Conservation (phyloP, 2,797 vertebrate species). For the Aratinga solstitialis region DNA sequence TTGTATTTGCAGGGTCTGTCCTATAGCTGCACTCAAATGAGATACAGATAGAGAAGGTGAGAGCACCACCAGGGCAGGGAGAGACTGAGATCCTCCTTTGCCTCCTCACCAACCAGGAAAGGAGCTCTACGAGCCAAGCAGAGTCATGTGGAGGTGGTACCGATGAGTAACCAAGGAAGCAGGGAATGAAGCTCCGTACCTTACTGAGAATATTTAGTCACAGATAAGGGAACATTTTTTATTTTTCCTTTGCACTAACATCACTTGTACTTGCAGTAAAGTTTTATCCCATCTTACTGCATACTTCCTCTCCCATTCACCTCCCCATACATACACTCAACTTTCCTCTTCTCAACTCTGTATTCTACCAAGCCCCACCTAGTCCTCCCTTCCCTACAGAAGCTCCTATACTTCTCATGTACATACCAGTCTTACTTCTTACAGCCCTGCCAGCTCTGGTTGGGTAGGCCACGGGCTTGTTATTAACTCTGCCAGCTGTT, state of each 20-base stretch:
- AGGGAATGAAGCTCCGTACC: background rate
- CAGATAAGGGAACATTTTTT: background rate
- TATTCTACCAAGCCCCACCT: background rate
- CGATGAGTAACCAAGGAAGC: background rate
- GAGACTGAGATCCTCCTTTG: background rate
- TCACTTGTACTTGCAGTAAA: background rate
- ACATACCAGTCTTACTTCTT: background rate
- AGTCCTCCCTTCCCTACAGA: background rate
- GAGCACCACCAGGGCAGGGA: background rate
- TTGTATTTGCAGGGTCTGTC: background rate
- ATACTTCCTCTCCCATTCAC: background rate
- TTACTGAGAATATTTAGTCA: background rate
- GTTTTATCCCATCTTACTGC: background rate
- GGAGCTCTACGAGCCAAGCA: background rate
- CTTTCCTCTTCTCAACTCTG: background rate
- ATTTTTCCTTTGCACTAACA: background rate
- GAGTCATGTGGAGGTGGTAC: background rate
- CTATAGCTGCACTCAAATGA: background rate
- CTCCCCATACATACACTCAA: background rate
- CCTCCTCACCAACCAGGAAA: background rate
- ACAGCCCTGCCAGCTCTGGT: slow-evolving; percentile 28
- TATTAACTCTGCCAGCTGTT: slow-evolving; percentile 71
- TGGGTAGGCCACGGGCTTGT: slow-evolving; percentile 20
- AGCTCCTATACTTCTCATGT: background rate
- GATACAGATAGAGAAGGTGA: background rate